Base-by-base conservation (phyloP, 1,140 invertebrate genomes). In the Drosophila sechellia region DNA sequence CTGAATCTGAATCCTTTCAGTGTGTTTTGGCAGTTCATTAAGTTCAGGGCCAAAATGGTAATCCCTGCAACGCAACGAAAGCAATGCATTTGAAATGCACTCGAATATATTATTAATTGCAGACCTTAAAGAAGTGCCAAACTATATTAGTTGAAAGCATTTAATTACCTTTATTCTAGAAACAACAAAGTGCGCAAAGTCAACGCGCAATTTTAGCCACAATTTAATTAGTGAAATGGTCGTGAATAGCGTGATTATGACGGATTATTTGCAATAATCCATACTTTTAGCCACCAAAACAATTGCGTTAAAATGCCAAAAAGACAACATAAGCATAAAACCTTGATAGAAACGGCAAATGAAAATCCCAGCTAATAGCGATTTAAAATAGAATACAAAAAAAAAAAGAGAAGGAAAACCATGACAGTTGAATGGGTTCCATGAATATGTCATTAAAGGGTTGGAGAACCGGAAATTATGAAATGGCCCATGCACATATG, bases 381-480 rank as follows among this genome's bases (percentile, higher is more conserved):
- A 34, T 50, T 50, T 34, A 17, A 34, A 50, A 34, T 34, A 22
- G 20, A 22, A 22, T 22, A 17, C 27, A 8, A 6, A 31, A 31
- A 31, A 31, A 31, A 6, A 5, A 6, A 27, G 27, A 27, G 20
- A 27, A 50, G 27, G 12, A 50, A 50, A 8, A 50, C 17, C 48
- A 50, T 34, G 48, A 50, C 48, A 34, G 48, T 50, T 34, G 11
- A 58, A 40, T 61, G 25, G 27, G 37, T 10, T 4, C 5, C 17
- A 22, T 63, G 54, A 59, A 63, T 63, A 43, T 42, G 34, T 11
- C 59, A 59, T 55, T 60, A 17, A 39, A 55, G 52, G 46, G 5
- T 45, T 45, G 22, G n/a, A 6, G 54, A 20, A 59, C 39, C 54
- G 37, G 54, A 61, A 61, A 31, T 56, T 39, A 17, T 48, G 22